Conservation (phyloP, 35 echinoderm and acorn worm genomes). For the Stichopus chloronotus region DNA sequence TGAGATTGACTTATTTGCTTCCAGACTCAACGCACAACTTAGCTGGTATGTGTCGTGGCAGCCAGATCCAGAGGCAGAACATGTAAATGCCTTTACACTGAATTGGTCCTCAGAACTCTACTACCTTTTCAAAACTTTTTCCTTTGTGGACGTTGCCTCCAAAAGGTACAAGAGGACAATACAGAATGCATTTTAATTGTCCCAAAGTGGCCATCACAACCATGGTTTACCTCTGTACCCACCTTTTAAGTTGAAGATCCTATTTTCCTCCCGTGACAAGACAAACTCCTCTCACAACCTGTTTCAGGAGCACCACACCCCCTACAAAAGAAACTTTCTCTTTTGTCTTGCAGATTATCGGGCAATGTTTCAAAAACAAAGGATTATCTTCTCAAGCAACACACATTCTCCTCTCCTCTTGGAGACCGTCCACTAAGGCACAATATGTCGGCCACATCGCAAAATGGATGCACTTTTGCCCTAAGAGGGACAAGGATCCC, state of each 20-base stretch:
- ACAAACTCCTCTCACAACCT: conserved; percentile 1
- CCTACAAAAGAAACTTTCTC: conserved; percentile 6
- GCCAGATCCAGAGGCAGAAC: conserved; percentile 61
- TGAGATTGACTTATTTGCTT: conserved; percentile 72
- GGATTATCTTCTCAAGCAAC: conserved; percentile 23
- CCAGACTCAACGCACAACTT: conserved; percentile 64
- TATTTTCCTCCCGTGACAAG: background rate
- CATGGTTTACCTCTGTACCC: conserved; percentile 37
- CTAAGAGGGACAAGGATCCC: conserved; percentile 30
- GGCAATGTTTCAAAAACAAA: conserved; percentile 35
- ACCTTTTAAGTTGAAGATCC: conserved; percentile 6
- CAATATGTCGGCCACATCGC: conserved; percentile 31
- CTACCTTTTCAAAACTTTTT: conserved; percentile 78
- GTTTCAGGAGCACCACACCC: conserved; percentile 14
- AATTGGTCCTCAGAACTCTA: conserved; percentile 50
- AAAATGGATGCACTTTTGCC: conserved; percentile 44
- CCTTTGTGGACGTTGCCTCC: conserved; percentile 47
- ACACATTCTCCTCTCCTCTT: conserved; percentile 42
- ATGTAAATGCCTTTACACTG: conserved; percentile 62
- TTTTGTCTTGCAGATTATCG: conserved; percentile 54
- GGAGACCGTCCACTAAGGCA: conserved; percentile 37
- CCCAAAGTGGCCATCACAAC: conserved; percentile 28
- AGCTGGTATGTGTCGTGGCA: conserved; percentile 60
- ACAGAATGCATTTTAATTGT: conserved; percentile 60
- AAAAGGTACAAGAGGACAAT: conserved; percentile 63